Percentiles rank a stretch among this genome's conserved stretches.
Evolutionary conservation across 2,888 invertebrate genomes (phyloP).

Genomic region (Synergus gifuensis): DNA sequence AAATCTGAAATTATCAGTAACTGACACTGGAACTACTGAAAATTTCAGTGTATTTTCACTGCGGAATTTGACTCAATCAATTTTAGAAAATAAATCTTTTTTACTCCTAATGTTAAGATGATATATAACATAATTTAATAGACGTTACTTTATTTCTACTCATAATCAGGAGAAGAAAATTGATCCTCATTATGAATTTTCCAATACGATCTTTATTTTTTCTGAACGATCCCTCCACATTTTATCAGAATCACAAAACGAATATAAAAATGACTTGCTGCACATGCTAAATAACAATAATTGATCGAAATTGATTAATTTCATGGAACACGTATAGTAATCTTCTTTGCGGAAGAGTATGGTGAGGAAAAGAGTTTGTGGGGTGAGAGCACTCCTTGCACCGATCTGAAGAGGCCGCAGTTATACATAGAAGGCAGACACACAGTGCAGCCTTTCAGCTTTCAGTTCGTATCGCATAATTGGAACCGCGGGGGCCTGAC

Average conservation of each 20-base stretch:
- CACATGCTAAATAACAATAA: too few species aligned
- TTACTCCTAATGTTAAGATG: too few species aligned
- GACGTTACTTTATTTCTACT: too few species aligned
- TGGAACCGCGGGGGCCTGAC: conserved; percentile 74
- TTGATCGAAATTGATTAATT: not conserved
- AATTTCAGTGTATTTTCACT: too few species aligned
- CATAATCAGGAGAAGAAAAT: not conserved
- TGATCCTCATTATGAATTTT: not conserved
- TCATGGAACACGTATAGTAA: not conserved
- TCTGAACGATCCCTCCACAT: not conserved
- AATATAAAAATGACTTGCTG: too few species aligned
- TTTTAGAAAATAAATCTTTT: too few species aligned
- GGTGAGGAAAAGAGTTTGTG: conserved; percentile 2
- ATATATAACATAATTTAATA: too few species aligned
- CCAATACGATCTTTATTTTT: not conserved
- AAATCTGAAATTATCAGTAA: too few species aligned
- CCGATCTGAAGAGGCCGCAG: conserved; percentile 18
- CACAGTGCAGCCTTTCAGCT: conserved; percentile 64
- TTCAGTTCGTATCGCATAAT: conserved; percentile 62
- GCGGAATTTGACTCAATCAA: too few species aligned
- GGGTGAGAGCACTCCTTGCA: not conserved
- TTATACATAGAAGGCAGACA: conserved; percentile 43
- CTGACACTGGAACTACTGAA: too few species aligned
- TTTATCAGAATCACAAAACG: too few species aligned
- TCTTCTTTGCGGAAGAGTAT: not conserved